Evolutionary conservation across 1,140 invertebrate species (phyloP).

Genomic region (Oryctes rhinoceros): DNA sequence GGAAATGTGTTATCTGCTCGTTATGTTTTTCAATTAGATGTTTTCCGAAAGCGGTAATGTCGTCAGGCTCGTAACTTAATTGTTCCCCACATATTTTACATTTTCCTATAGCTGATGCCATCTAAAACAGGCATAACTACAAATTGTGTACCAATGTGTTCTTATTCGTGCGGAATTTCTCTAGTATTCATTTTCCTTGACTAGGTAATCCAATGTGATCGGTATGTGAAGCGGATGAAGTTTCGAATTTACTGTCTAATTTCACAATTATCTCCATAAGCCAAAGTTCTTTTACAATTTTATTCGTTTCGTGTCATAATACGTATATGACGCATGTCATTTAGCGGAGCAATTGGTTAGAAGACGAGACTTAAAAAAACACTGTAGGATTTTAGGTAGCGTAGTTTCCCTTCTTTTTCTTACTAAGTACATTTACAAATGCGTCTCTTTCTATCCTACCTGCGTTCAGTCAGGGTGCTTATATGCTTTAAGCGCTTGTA

Average conservation of each 20-base stretch:
- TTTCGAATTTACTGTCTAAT: conserved; percentile 28
- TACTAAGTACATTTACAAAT: no score
- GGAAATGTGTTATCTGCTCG: conserved; percentile 44
- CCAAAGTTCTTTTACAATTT: conserved; percentile 11
- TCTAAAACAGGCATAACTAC: conserved; percentile 34
- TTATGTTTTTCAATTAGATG: conserved; percentile 48
- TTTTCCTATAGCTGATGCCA: conserved; percentile 45
- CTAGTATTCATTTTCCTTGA: background rate
- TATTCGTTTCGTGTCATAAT: conserved; percentile 16
- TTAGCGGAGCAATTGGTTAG: conserved; percentile 8
- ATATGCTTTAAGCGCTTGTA: no score
- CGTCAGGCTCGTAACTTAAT: conserved; percentile 44
- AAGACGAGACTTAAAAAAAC: no score
- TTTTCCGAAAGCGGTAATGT: conserved; percentile 43
- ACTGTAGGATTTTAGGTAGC: no score
- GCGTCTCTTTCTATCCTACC: no score
- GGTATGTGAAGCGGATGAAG: background rate
- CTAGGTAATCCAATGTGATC: background rate
- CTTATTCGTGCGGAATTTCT: conserved; percentile 12
- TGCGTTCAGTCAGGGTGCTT: no score
- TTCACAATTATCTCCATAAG: conserved; percentile 1
- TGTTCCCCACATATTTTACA: conserved; percentile 49
- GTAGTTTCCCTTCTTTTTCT: no score
- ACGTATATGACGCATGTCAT: conserved; percentile 30
- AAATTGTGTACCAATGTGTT: background rate